These are phyloP conservation scores for Lophius piscatorius DNA, from an alignment of 2,113 vertebrate genomes.

Conservation along the genomic window DNA sequence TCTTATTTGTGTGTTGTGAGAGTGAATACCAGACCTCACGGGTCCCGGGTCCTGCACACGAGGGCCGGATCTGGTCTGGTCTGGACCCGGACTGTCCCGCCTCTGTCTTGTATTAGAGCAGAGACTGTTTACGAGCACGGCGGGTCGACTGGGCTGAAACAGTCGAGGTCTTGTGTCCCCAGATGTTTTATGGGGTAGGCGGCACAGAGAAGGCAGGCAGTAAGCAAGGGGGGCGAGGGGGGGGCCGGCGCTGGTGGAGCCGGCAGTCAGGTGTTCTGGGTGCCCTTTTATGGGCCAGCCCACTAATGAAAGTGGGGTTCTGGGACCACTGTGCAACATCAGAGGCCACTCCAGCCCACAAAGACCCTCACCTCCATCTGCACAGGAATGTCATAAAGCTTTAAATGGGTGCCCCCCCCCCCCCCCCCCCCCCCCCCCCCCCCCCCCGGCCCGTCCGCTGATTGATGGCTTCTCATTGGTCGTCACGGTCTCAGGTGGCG, in stretches of 20 bases:
- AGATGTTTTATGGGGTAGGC: conserved; percentile 75
- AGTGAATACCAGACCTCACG: conserved; percentile 52
- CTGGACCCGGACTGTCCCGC: conserved; percentile 45
- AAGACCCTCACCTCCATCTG: conserved; percentile 82
- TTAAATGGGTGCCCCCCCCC: conserved; percentile 86
- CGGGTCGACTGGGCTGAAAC: conserved; percentile 65
- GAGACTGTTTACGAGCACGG: conserved; percentile 68
- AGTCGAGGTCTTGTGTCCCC: conserved; percentile 74
- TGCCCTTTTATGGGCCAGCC: conserved; percentile 85
- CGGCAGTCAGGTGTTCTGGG: conserved; percentile 87
- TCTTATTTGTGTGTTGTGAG: conserved; percentile 56
- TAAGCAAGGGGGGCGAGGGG: conserved; percentile 53
- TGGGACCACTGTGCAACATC: conserved; percentile 88
- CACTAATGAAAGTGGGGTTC: conserved; percentile 88
- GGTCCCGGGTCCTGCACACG: conserved; percentile 21
- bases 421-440: conserved; percentile 76
- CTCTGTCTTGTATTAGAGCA: conserved; percentile 70
- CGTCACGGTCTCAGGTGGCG: conserved; percentile 53
- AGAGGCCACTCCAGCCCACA: conserved; percentile 86
- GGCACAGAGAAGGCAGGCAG: conserved; percentile 54
- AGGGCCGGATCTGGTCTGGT: conserved; percentile 33
- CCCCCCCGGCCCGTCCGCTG: conserved; percentile 28
- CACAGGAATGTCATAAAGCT: conserved; percentile 93
- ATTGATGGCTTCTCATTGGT: conserved; percentile 89
- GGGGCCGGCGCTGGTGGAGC: conserved; percentile 80